Evolutionary conservation across 1,140 invertebrate genomes (phyloP), one percentile per base, ranked within the genome.

Genomic region (Druon quercuslanigerum): DNA sequence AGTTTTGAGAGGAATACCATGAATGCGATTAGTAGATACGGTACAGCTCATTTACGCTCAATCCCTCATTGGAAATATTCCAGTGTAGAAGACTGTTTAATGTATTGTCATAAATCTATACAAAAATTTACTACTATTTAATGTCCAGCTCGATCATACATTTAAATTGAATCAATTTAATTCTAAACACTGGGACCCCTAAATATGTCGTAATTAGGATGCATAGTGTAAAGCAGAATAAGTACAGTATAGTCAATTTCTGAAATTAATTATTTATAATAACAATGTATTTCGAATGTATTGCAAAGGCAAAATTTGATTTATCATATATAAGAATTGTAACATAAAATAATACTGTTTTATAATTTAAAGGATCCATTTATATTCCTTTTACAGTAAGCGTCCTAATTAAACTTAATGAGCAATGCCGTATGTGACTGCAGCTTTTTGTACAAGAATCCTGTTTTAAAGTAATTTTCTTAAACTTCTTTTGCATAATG

Each of bases 21-120:
- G 7, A 33, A 33, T 25, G 19, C 33, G 14, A 60, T 33, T 60
- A 33, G 19, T 60, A 33, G 2, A 16, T 60, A 60, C 57, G 57
- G 57, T 60, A 6, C 57, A 33, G 20, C 57, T 60, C 57, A 60
- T 60, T 60, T 33, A 60, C 25, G 57, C 57, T 13, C 25, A 54
- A 17, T 54, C 17, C 16, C 17, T 54, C 52, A 54, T 54, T 54
- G 9, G 17, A 54, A 54, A 54, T 54, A 9, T 54, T 54, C 17
- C 7, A 46, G 40, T 0, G 40, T 46, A 46, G 5, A 46, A 7
- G 7, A 46, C 40, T 46, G 40, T 46, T 46, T 46, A 46, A 6
- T 46, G 40, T 46, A 46, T 9, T 46, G 40, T 46, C 4, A 46
- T 46, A 46, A 46, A 46, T 46, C 40, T 46, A 11, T 46, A 46